phyloP scores from a whole-genome alignment of 2,797 vertebrate species.

The Coendou prehensilis region DNA sequence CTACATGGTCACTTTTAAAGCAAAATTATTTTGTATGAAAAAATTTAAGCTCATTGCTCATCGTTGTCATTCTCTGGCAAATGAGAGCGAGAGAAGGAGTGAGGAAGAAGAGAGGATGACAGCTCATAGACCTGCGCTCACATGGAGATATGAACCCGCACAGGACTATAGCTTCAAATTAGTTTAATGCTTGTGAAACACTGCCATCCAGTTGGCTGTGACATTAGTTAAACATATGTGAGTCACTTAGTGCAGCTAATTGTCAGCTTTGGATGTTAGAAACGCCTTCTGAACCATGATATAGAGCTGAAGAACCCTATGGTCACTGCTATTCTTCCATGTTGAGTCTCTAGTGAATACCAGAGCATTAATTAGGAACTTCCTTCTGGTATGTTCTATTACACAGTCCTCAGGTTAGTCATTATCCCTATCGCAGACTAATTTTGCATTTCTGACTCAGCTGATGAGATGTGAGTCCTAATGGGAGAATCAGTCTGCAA shows the following conservation, averaged over 20 bases:
- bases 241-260: constrained; percentile 30
- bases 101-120: no score
- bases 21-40: constrained; percentile 25
- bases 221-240: constrained; percentile 39
- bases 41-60: background rate
- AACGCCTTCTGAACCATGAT: constrained; percentile 43
- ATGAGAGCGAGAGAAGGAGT: background rate
- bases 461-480: background rate
- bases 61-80: background rate
- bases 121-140: background rate
- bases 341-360: constrained; percentile 3
- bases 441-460: background rate
- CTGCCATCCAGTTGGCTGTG: background rate
- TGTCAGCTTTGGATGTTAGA: constrained; percentile 45
- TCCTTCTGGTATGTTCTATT: constrained; percentile 10
- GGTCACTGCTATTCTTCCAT: background rate
- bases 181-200: constrained; percentile 38
- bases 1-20: background rate
- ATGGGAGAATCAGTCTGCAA: background rate
- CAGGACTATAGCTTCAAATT: background rate
- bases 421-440: background rate
- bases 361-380: background rate
- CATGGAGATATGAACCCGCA: background rate
- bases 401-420: background rate
- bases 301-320: constrained; percentile 33